Percentiles rank a stretch among this genome's conserved stretches.
Evolutionary conservation across 1,140 invertebrate species (phyloP).

Genomic region (Orchestia grillus): DNA sequence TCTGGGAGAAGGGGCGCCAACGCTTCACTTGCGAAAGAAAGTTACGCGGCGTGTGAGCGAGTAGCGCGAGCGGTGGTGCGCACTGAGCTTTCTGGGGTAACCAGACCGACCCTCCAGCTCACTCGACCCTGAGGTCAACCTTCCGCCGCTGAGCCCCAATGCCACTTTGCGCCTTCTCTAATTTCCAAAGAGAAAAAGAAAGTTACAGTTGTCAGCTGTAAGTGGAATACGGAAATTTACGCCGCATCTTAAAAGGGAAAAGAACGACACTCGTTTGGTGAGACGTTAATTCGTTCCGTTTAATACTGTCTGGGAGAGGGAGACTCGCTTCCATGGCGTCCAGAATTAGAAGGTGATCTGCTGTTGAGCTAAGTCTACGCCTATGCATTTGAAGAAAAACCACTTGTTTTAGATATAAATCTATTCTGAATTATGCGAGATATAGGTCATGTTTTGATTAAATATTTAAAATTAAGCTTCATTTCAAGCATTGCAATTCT

Average conservation of each 20-base stretch:
- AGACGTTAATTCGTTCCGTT: neutral
- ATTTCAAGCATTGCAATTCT: neutral
- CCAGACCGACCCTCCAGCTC: neutral
- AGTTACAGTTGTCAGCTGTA: neutral
- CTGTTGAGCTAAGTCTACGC: neutral
- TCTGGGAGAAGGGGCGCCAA: neutral
- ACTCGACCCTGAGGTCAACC: neutral
- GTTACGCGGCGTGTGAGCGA: neutral
- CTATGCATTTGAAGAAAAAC: neutral
- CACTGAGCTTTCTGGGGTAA: slow-evolving; percentile 29
- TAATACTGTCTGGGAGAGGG: neutral
- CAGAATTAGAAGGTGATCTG: neutral
- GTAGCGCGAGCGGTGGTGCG: neutral
- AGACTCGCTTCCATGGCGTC: neutral
- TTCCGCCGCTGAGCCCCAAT: slow-evolving; percentile 3
- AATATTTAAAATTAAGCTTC: neutral
- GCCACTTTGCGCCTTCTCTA: neutral
- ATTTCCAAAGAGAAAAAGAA: slow-evolving; percentile 41
- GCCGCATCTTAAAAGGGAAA: neutral
- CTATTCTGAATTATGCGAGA: neutral
- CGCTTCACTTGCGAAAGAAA: neutral
- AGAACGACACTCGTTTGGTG: neutral
- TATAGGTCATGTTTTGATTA: neutral
- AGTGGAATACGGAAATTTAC: neutral
- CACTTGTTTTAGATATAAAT: neutral